These are phyloP conservation scores for Scaptomyza caliginosa DNA, from an alignment of 2,888 invertebrate species.

Conservation along the genomic window DNA sequence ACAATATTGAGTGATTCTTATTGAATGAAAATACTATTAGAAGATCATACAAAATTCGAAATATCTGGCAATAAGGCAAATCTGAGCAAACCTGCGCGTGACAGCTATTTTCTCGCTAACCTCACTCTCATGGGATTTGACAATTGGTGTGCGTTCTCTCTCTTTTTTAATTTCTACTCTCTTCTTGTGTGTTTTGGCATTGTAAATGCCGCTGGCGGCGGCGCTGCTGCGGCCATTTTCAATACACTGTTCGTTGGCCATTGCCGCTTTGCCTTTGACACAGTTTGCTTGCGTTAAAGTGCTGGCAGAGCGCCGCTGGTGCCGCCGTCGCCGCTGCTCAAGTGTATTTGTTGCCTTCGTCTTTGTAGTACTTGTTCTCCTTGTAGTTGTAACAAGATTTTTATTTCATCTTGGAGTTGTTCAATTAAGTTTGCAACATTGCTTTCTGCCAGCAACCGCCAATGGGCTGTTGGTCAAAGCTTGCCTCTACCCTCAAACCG, in stretches of 20 bases:
- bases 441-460: conserved; percentile 26
- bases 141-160: background rate
- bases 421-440: conserved; percentile 64
- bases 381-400: conserved; percentile 25
- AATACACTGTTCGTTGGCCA: conserved; percentile 55
- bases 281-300: conserved; percentile 54
- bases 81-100: conserved; percentile 25
- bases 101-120: background rate
- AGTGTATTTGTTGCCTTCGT: conserved; percentile 26
- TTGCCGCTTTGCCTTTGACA: conserved; percentile 69
- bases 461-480: conserved; percentile 11
- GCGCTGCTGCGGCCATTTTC: conserved; percentile 52
- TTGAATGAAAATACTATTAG: background rate
- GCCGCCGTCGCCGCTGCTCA: conserved; percentile 11
- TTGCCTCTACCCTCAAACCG: background rate
- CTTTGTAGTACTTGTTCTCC: background rate
- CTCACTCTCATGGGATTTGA: conserved; percentile 18
- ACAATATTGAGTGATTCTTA: too few species aligned
- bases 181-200: conserved; percentile 15
- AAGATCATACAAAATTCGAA: conserved; percentile 8
- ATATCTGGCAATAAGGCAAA: background rate
- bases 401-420: conserved; percentile 62
- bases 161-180: conserved; percentile 1
- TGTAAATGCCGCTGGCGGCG: background rate
- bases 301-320: conserved; percentile 4